Evolutionary conservation across 2,888 invertebrate genomes (phyloP).

Genomic region (Cryptosula pallasiana): DNA sequence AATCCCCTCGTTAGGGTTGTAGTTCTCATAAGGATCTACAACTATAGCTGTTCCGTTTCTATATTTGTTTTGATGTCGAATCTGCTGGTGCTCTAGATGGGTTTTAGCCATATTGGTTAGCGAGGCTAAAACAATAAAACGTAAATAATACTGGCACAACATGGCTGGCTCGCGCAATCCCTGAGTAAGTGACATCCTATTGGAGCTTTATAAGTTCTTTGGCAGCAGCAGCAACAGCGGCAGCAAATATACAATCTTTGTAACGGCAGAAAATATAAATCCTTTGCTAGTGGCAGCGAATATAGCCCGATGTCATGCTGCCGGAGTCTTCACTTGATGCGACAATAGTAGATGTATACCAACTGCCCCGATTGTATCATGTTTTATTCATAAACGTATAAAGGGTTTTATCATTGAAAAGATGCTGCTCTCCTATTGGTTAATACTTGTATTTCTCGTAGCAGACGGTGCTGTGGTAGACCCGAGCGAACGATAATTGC

Average conservation of each 20-base stretch:
- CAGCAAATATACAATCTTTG: too few species aligned
- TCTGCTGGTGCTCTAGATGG: slow-evolving; percentile 13
- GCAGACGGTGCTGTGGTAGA: too few species aligned
- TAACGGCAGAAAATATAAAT: too few species aligned
- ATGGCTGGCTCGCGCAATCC: background rate
- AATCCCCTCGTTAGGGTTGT: background rate
- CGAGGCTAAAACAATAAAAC: background rate
- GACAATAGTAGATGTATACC: background rate
- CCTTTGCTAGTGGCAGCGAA: too few species aligned
- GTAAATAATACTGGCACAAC: background rate
- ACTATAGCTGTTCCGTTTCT: background rate
- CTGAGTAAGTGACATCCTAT: too few species aligned
- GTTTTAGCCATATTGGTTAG: background rate
- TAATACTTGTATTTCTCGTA: too few species aligned
- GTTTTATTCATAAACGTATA: background rate
- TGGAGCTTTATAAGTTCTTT: too few species aligned
- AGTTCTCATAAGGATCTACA: background rate
- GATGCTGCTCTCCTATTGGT: background rate
- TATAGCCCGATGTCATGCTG: too few species aligned
- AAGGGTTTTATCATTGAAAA: background rate
- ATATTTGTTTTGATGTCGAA: background rate
- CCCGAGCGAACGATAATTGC: too few species aligned
- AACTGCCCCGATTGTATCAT: background rate
- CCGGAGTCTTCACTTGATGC: background rate
- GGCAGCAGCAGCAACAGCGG: too few species aligned